Percentiles rank a stretch among this genome's conserved stretches.
These are phyloP conservation scores for Cotesia chilonis DNA, from an alignment of 1,140 invertebrate species.

Conservation along the genomic window DNA sequence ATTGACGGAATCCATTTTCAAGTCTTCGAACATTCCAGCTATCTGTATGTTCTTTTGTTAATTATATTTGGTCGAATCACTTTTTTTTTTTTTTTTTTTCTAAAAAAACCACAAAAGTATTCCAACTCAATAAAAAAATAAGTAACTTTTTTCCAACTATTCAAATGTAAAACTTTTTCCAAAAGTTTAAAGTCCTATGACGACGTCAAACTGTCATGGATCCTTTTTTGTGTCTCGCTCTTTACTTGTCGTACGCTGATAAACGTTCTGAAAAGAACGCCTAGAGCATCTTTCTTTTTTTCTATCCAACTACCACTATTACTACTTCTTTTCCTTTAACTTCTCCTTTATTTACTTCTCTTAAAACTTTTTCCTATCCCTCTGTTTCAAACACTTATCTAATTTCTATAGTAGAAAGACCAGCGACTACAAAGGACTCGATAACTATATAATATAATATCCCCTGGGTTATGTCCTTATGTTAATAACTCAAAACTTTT, in stretches of 20 bases:
- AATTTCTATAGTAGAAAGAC: slow-evolving; percentile 13
- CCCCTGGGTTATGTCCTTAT: not conserved
- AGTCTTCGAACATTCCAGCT: too few relatives aligned
- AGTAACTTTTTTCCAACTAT: not conserved
- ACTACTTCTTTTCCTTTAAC: slow-evolving; percentile 1
- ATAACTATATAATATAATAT: not conserved
- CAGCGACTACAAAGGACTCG: too few relatives aligned
- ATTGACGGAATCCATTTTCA: too few relatives aligned
- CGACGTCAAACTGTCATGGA: slow-evolving; percentile 19
- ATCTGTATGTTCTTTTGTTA: too few relatives aligned
- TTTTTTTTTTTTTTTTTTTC: too few relatives aligned
- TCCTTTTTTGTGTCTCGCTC: slow-evolving; percentile 17
- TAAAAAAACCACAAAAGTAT: too few relatives aligned
- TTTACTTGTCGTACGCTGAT: slow-evolving; percentile 18
- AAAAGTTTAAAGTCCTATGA: slow-evolving; percentile 19
- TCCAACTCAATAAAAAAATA: too few relatives aligned
- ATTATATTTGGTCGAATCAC: too few relatives aligned
- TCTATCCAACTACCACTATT: not conserved
- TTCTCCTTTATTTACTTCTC: not conserved
- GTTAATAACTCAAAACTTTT: slow-evolving; percentile 17
- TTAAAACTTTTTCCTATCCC: not conserved
- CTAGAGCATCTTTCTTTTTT: not conserved
- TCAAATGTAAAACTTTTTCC: slow-evolving; percentile 4
- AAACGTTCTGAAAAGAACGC: slow-evolving; percentile 25
- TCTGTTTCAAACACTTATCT: slow-evolving; percentile 19